Conservation (phyloP, 2,113 vertebrate genomes). For the Motacilla tschutschensis region DNA sequence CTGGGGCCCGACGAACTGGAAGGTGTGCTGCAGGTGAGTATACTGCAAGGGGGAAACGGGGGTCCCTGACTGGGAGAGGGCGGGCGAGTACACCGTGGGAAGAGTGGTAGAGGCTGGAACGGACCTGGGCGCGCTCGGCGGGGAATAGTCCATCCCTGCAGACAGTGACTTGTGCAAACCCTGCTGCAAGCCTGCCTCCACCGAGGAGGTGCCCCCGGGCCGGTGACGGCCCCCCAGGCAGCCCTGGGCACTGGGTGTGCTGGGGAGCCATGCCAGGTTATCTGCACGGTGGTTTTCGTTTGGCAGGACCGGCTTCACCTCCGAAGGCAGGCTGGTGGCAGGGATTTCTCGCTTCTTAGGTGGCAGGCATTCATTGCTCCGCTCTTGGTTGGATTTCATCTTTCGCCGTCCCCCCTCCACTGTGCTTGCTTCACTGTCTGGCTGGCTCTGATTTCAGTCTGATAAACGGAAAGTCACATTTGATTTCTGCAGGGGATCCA, state of each 20-base stretch:
- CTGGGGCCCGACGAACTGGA: slow-evolving; percentile 91
- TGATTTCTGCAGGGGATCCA: slow-evolving; percentile 87
- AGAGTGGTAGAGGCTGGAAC: slow-evolving; percentile 83
- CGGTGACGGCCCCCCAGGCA: slow-evolving; percentile 68
- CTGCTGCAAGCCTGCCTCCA: slow-evolving; percentile 77
- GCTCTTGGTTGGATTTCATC: slow-evolving; percentile 98
- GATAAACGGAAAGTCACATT: slow-evolving; percentile 88
- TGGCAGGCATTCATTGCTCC: slow-evolving; percentile 97
- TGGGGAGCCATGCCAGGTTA: slow-evolving; percentile 89
- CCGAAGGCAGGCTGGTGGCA: slow-evolving; percentile 84
- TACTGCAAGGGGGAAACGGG: slow-evolving; percentile 87
- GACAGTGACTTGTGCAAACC: slow-evolving; percentile 85
- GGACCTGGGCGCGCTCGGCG: slow-evolving; percentile 75
- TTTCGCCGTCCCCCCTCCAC: slow-evolving; percentile 81
- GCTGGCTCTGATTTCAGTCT: slow-evolving; percentile 79
- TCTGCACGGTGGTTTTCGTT: slow-evolving; percentile 87
- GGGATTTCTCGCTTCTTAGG: slow-evolving; percentile 97
- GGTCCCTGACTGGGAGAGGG: slow-evolving; percentile 83
- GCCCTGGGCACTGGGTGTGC: slow-evolving; percentile 74
- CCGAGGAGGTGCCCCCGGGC: slow-evolving; percentile 27
- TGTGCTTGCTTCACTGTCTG: slow-evolving; percentile 81
- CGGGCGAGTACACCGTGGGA: slow-evolving; percentile 83
- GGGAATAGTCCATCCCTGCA: slow-evolving; percentile 78
- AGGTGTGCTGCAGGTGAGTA: slow-evolving; percentile 86
- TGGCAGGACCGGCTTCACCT: slow-evolving; percentile 82